Percentiles rank a stretch among this genome's conserved stretches.
phyloP scores from a whole-genome alignment of 2,113 vertebrate genomes.

The Merops nubicus region DNA sequence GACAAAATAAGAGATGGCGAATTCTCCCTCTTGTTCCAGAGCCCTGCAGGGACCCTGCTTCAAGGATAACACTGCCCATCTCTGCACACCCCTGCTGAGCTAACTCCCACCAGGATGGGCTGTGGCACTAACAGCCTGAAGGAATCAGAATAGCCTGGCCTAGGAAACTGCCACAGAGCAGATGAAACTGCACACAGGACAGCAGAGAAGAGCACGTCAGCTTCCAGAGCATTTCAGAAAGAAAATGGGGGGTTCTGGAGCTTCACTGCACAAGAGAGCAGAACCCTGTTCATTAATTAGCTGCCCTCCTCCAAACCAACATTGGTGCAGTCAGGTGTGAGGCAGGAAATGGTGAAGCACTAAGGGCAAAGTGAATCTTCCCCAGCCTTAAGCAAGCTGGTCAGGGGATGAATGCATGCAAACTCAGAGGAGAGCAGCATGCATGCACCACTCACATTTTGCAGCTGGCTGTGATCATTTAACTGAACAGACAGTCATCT shows the following conservation, averaged over 20 bases:
- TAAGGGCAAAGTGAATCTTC: not conserved
- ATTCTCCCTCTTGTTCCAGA: not conserved
- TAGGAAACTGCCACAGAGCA: not conserved
- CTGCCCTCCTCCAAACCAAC: not conserved
- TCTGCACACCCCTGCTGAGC: not conserved
- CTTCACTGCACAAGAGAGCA: not conserved
- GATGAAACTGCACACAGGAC: rapidly evolving
- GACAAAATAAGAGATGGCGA: not conserved
- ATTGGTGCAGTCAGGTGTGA: not conserved
- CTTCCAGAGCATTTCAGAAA: not conserved
- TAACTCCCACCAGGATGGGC: not conserved
- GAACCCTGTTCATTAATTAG: not conserved
- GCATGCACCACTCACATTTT: not conserved
- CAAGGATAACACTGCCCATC: not conserved
- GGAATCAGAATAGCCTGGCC: not conserved
- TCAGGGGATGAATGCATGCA: not conserved
- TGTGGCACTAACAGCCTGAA: not conserved
- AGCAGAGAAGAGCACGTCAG: not conserved
- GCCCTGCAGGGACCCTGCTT: not conserved
- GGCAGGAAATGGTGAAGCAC: not conserved
- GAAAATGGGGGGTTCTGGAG: not conserved
- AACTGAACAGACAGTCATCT: constrained; percentile 49
- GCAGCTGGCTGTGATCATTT: constrained; percentile 26
- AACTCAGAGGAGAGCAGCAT: not conserved
- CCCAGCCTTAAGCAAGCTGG: not conserved